A percentile compares a stretch with the other conserved stretches of the same genome.
Conservation (phyloP, 2,113 vertebrate species). For the Aptenodytes patagonicus region DNA sequence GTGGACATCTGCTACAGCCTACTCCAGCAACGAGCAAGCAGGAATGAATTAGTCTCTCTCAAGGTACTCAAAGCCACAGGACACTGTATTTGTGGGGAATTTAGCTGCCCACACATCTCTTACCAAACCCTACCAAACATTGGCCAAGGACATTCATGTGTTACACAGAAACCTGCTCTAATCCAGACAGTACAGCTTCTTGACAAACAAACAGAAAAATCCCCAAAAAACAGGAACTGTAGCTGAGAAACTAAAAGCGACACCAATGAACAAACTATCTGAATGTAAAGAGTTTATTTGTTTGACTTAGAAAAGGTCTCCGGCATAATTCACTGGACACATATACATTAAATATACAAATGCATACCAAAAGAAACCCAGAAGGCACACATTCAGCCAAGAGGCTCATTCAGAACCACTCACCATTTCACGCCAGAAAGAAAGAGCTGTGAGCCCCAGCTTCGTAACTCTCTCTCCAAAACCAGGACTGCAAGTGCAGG, state of each 20-base stretch:
- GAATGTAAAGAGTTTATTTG: conserved; percentile 35
- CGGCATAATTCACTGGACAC: background rate
- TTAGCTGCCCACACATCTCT: background rate
- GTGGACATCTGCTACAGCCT: background rate
- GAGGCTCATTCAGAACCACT: background rate
- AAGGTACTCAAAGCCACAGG: background rate
- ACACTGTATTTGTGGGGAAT: background rate
- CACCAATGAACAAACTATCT: background rate
- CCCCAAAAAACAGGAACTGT: background rate
- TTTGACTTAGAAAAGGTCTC: conserved; percentile 50
- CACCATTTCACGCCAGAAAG: background rate
- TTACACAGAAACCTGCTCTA: background rate
- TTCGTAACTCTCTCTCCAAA: background rate
- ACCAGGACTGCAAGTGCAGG: background rate
- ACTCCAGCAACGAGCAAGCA: background rate
- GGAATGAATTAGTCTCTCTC: background rate
- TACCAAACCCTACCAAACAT: background rate
- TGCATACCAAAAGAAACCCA: background rate
- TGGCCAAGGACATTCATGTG: background rate
- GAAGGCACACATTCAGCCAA: background rate
- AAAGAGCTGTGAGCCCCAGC: fast-evolving
- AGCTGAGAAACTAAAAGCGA: background rate
- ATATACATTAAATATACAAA: conserved; percentile 24
- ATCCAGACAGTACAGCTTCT: background rate
- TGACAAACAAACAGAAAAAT: background rate